phyloP scores from a whole-genome alignment of 2,888 invertebrate genomes.

The Liposcelis brunnea region DNA sequence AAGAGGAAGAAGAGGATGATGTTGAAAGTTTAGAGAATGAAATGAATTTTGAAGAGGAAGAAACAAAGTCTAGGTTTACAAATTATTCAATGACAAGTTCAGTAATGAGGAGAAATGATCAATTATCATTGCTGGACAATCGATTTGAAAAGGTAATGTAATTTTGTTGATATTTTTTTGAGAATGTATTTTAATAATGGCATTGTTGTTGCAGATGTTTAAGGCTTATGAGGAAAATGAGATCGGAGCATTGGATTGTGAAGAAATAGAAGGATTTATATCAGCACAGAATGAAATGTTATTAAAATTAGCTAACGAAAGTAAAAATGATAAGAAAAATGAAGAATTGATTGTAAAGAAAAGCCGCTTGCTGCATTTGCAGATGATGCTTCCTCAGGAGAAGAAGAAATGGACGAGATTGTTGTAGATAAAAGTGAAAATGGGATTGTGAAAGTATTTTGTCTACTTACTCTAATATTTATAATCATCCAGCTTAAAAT shows the following conservation, averaged over 20 bases:
- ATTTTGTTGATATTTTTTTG: background rate
- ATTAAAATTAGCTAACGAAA: constrained; percentile 55
- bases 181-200: background rate
- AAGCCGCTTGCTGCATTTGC: background rate
- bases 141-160: constrained; percentile 64
- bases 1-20: constrained; percentile 27
- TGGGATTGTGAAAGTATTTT: constrained; percentile 81
- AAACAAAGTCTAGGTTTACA: constrained; percentile 76
- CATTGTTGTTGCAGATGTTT: constrained; percentile 37
- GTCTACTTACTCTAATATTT: constrained; percentile 76
- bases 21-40: constrained; percentile 21
- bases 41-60: constrained; percentile 37
- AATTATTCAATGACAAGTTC: constrained; percentile 89
- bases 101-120: constrained; percentile 68
- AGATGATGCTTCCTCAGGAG: constrained; percentile 31
- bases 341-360: constrained; percentile 19
- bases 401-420: constrained; percentile 39
- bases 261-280: constrained; percentile 71
- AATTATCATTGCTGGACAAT: constrained; percentile 64
- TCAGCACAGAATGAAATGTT: constrained; percentile 51
- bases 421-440: constrained; percentile 21
- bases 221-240: constrained; percentile 76
- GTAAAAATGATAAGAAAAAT: constrained; percentile 39
- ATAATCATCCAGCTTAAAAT: constrained; percentile 86
- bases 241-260: constrained; percentile 75